Conservation (phyloP, 1,140 invertebrate species). For the Tetranychus urticae region DNA sequence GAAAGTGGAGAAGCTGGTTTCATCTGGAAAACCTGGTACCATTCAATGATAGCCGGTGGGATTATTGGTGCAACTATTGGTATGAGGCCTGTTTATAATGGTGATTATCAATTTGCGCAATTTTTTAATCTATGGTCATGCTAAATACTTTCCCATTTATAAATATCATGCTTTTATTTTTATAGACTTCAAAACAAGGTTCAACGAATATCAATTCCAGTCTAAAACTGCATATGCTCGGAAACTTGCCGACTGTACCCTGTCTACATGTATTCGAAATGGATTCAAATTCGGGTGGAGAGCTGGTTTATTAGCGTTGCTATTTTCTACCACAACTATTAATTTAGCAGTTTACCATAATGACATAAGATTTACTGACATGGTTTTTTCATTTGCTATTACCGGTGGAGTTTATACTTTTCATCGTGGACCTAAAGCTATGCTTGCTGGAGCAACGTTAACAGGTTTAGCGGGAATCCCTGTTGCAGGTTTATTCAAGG, state of each 20-base stretch:
- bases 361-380: not conserved
- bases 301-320: not conserved
- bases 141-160: too few relatives aligned
- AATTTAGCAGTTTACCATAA: not conserved
- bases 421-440: not conserved
- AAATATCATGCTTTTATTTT: too few relatives aligned
- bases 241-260: constrained; percentile 6
- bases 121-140: too few relatives aligned
- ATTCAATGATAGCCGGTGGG: too few relatives aligned
- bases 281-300: not conserved
- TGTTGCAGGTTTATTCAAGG: not conserved
- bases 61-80: too few relatives aligned
- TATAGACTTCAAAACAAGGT: not conserved
- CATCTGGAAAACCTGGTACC: too few relatives aligned
- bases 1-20: too few relatives aligned
- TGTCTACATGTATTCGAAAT: not conserved
- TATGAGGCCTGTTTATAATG: too few relatives aligned
- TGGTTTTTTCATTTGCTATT: not conserved
- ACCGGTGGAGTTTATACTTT: not conserved
- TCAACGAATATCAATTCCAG: not conserved
- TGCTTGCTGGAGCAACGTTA: not conserved
- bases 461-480: not conserved
- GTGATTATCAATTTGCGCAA: too few relatives aligned
- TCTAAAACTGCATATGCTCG: constrained; percentile 18
- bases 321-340: not conserved